Evolutionary conservation across 2,797 vertebrate genomes (phyloP), one percentile per base, ranked within the genome.

Genomic region (Sciurus vulgaris): DNA sequence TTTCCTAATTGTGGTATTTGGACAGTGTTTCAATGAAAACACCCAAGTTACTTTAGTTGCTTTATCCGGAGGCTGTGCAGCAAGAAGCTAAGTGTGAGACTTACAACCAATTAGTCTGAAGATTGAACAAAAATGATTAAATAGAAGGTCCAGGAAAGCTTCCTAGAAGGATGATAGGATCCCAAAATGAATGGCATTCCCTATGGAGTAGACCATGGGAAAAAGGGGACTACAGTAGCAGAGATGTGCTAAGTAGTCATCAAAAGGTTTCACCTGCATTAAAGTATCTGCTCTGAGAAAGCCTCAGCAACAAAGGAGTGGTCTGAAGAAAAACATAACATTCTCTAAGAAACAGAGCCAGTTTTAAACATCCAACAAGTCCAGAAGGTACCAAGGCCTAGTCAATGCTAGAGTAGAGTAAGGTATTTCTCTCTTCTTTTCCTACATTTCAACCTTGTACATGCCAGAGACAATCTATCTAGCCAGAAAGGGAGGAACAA

Each of bases 401-500:
- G 9, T 26, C 47, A 30, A 5, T 6, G 9, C 56, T 59, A 28
- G 35, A 86, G 26, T 24, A 18, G 35, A 79, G 30, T 22, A 28
- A 79, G 65, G 38, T 3, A n/a, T 72, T 90, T 51, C 38, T 28
- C 5, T 69, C 12, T 72, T 84, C 17, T 65, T 95, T 85, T 26
- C 51, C 20, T n/a, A 17, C 63, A 18, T 41, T 59, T 73, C 51
- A 84, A 88, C 8, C n/a, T 76, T 59, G 13, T 24, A 88, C n/a
- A 41, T 76, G 72, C 33, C 74, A 72, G 35, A 22, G 28, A 4
- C 35, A 12, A 56, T 56, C 54, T 56, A 26, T 26, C 6, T 24
- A 56, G 24, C 41, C 51, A 0, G 0, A 6, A 38, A 35, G 4
- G 6, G 10, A 67, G 14, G 51, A 38, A 35, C n/a, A 35, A 14